These are phyloP conservation scores for Lutjanus erythropterus DNA, from an alignment of 2,113 vertebrate species.

Conservation along the genomic window DNA sequence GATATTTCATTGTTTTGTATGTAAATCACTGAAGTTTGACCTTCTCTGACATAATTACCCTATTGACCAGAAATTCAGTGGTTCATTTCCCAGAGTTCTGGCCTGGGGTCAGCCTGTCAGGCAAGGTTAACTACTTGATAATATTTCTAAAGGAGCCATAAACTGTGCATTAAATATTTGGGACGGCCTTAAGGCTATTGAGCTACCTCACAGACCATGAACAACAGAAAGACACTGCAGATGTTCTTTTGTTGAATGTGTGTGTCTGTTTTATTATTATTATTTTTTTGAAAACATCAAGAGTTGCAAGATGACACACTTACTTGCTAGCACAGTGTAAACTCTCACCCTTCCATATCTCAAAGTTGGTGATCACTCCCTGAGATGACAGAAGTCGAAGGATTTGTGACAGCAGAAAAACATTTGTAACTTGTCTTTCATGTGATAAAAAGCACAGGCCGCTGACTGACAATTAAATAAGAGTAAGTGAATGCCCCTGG, in stretches of 20 bases:
- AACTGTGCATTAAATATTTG: slow-evolving; percentile 70
- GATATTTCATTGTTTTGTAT: slow-evolving; percentile 6
- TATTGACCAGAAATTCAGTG: slow-evolving; percentile 50
- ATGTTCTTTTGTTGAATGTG: neutral
- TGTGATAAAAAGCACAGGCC: neutral
- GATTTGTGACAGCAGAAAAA: slow-evolving; percentile 3
- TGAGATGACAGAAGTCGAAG: slow-evolving; percentile 12
- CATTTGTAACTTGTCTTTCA: neutral
- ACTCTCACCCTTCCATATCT: neutral
- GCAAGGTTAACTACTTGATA: slow-evolving; percentile 73
- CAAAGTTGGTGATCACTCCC: slow-evolving; percentile 5
- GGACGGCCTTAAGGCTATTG: slow-evolving; percentile 44
- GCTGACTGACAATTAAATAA: slow-evolving; percentile 42
- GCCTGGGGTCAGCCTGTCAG: slow-evolving; percentile 53
- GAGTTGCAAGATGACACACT: slow-evolving; percentile 4
- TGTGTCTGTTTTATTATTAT: slow-evolving; percentile 10
- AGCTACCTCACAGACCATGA: slow-evolving; percentile 39
- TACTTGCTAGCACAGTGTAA: neutral
- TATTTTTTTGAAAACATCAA: neutral
- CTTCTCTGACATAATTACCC: slow-evolving; percentile 64
- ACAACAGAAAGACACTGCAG: slow-evolving; percentile 8
- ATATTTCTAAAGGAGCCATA: slow-evolving; percentile 64
- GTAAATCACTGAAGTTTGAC: slow-evolving; percentile 54
- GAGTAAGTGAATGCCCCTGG: slow-evolving; percentile 4
- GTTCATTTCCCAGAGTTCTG: slow-evolving; percentile 53